Percentiles rank a stretch among this genome's conserved stretches.
Conservation (phyloP, 2,113 vertebrate species). For the Plotosus lineatus region DNA sequence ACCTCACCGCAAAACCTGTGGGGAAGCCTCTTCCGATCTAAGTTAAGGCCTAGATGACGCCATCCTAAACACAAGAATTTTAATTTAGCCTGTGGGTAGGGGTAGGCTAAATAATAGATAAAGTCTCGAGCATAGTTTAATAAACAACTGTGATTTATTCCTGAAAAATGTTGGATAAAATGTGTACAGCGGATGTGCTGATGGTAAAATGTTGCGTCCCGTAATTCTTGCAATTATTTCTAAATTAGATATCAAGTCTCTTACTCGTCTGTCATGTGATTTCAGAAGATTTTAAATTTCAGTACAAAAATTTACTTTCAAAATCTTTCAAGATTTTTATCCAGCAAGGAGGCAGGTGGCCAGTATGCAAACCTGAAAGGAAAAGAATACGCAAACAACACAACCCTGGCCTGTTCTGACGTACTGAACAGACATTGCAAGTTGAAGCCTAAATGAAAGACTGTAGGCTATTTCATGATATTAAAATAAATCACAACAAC, state of each 20-base stretch:
- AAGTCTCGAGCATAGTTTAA: neutral
- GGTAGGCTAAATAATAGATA: neutral
- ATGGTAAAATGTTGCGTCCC: no score
- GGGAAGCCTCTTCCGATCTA: slow-evolving; percentile 48
- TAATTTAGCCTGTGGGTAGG: neutral
- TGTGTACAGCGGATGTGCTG: neutral
- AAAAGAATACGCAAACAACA: neutral
- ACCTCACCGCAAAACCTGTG: slow-evolving; percentile 48
- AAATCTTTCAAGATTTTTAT: neutral
- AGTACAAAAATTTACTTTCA: neutral
- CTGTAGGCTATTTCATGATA: no score
- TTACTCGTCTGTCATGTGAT: neutral
- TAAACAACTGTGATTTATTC: neutral
- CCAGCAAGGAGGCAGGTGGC: neutral
- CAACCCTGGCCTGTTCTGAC: neutral
- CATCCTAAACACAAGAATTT: slow-evolving; percentile 5
- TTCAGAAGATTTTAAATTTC: neutral
- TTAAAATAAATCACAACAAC: no score
- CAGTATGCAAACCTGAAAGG: neutral
- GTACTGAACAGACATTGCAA: no score
- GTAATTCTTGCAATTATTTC: neutral
- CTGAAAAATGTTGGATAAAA: neutral
- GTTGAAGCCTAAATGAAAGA: no score
- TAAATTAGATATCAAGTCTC: neutral
- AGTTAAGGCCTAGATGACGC: slow-evolving; percentile 47